Evolutionary conservation across 2,797 vertebrate species (phyloP).

Genomic region (Pelobates cultripes): DNA sequence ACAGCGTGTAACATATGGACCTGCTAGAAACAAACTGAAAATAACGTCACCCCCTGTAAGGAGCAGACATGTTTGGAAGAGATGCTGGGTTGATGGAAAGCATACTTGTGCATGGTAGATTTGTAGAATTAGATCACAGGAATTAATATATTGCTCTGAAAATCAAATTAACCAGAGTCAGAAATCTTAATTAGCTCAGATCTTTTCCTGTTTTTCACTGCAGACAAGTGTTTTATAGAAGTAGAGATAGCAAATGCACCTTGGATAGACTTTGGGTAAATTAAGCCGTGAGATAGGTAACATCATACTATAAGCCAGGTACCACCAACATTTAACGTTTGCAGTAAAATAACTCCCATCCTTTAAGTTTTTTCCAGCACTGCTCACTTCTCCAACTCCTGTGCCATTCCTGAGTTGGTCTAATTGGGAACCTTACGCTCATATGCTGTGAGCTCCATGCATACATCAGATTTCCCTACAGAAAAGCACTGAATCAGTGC

Average conservation of each 20-base stretch:
- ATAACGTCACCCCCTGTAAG: constrained; percentile 11
- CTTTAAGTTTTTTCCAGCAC: no score
- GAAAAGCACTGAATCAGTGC: no score
- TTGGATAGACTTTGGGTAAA: neutral
- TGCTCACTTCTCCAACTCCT: no score
- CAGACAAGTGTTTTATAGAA: neutral
- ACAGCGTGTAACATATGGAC: constrained; percentile 48
- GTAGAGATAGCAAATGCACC: neutral
- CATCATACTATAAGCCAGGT: no score
- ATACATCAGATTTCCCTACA: no score
- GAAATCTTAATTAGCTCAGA: neutral
- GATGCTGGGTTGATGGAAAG: constrained; percentile 4
- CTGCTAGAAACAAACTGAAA: constrained; percentile 21
- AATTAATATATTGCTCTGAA: neutral
- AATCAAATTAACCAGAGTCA: neutral
- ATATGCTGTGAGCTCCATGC: no score
- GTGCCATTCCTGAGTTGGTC: no score
- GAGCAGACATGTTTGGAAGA: constrained; percentile 1
- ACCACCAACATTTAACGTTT: no score
- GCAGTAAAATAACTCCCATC: no score
- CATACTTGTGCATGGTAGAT: neutral
- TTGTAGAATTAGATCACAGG: neutral
- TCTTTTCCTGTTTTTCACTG: neutral
- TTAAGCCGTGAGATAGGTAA: no score
- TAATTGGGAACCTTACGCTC: no score